phyloP scores from a whole-genome alignment of 2,113 vertebrate genomes.

The Oplegnathus fasciatus region DNA sequence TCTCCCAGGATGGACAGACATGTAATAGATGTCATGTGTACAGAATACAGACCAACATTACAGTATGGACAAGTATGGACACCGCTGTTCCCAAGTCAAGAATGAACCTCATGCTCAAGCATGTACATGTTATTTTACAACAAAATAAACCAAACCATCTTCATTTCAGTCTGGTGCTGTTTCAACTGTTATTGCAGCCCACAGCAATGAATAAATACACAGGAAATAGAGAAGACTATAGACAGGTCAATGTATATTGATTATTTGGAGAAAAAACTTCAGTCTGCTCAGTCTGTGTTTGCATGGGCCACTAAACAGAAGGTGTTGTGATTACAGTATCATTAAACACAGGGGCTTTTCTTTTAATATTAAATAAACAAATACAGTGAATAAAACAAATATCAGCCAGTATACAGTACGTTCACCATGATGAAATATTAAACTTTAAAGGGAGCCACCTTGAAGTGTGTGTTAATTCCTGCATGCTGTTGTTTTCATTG shows the following conservation, averaged over 20 bases:
- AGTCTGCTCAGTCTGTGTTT: conserved; percentile 6
- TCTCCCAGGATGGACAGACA: no score
- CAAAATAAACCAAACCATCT: neutral
- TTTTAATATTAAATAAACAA: neutral
- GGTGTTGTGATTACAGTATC: neutral
- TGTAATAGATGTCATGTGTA: no score
- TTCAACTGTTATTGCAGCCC: neutral
- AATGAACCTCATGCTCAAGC: no score
- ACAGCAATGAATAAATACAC: neutral
- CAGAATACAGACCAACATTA: no score
- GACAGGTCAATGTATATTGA: neutral
- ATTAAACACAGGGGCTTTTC: neutral
- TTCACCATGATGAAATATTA: neutral
- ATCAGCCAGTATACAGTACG: neutral
- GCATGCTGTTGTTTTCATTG: neutral
- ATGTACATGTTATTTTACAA: no score
- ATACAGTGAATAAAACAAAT: neutral
- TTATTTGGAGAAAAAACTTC: neutral
- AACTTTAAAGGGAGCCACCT: neutral
- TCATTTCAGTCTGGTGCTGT: neutral
- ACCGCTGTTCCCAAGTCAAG: no score
- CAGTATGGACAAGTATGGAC: no score
- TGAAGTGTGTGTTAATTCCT: neutral
- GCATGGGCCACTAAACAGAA: neutral
- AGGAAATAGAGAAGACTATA: neutral